Evolutionary conservation across 1,140 invertebrate species (phyloP), one percentile per base, ranked within the genome.

Genomic region (Drosophila baimaii): DNA sequence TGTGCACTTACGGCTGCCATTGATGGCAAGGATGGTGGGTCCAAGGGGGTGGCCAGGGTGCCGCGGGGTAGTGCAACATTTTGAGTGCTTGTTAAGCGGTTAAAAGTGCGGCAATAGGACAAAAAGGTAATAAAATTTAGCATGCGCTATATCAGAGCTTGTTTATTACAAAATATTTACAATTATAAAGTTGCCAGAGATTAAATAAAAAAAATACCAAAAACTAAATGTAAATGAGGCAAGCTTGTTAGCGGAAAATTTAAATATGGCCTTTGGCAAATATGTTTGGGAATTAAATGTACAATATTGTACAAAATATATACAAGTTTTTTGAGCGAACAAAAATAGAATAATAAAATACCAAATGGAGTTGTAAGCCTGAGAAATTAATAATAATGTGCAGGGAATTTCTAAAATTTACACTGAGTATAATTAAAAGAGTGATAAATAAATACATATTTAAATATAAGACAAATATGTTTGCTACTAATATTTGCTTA

Each of bases 1-100:
- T 44, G 55, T 49, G 55, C 59, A 71, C 78, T 80, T 80, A 81
- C 56, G 55, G 51, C 57, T 62, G 57, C 52, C 62, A 55, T 74
- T 61, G 63, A 58, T 71, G 52, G 51, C 21, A 71, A 56, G 65
- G 43, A 31, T 54, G 39, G 12, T 27, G 10, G 29, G 21, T 12
- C 4, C 5, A 17, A 29, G 31, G 31, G 54, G 58, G 52, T 25
- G 49, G 21, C 21, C 21, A 23, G 39, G 47, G 12, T 19, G 10
- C 4, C 9, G 9, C 10, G 6, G 3, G 37, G 29, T 37, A 15
- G 29, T 17, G 31, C 25, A 27, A 71, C 65, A 71, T 71, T 70
- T 71, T 17, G 23, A 71, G 51, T n/a, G 68, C 19, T 43, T 46
- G 66, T 70, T 25, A 25, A 71, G 65, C 52, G 51, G 65, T 70